These are phyloP conservation scores for Lota lota DNA, from an alignment of 2,113 vertebrate species.

Conservation along the genomic window DNA sequence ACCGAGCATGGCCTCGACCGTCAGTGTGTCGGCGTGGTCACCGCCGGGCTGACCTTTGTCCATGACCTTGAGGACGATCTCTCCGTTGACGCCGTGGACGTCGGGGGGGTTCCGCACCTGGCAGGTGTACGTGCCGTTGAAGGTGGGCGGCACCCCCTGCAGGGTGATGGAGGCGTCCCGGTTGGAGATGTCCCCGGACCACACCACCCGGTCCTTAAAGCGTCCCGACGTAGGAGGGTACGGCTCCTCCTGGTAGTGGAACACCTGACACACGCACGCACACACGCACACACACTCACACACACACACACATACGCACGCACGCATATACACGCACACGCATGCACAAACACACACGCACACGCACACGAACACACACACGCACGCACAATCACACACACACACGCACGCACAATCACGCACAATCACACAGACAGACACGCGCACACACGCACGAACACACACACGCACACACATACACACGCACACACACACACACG, in stretches of 20 bases:
- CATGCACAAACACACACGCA: too few species aligned
- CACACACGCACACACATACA: conserved; percentile 3
- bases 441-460: conserved; percentile 3
- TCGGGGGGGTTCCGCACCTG: conserved; percentile 88
- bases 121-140: conserved; percentile 89
- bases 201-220: conserved; percentile 78
- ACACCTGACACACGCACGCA: conserved; percentile 68
- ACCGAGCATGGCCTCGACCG: too few species aligned
- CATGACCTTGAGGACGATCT: conserved; percentile 78
- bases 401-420: conserved; percentile 2
- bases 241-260: conserved; percentile 74
- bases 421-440: too few species aligned
- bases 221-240: conserved; percentile 61
- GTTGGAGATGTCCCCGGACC: conserved; percentile 80
- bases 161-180: conserved; percentile 81
- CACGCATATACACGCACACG: too few species aligned
- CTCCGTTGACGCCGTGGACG: conserved; percentile 75
- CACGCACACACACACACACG: conserved; percentile 7
- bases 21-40: background rate
- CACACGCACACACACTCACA: conserved; percentile 4
- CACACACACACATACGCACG: background rate
- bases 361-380: too few species aligned
- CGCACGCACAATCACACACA: conserved; percentile 7
- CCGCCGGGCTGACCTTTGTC: conserved; percentile 59
- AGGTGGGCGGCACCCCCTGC: conserved; percentile 75